Evolutionary conservation across 2,113 vertebrate genomes (phyloP).

Genomic region (Stictonetta naevosa): DNA sequence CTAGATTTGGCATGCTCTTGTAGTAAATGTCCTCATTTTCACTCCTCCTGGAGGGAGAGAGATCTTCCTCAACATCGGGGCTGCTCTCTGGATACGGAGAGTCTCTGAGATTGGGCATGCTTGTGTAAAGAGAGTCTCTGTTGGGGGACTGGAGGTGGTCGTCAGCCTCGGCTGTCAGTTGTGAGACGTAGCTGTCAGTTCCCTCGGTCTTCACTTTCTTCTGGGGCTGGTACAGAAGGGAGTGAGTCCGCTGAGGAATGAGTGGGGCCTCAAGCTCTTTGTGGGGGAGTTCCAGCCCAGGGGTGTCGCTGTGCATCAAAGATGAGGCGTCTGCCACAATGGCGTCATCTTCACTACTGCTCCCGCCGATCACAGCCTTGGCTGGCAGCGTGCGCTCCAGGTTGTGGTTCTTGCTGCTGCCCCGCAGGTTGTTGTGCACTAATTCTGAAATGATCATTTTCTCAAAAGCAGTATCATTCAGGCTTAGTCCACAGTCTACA

Average conservation of each 20-base stretch:
- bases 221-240: conserved; percentile 98
- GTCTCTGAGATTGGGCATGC: conserved; percentile 99
- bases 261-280: conserved; percentile 94
- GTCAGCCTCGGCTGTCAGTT: conserved; percentile 87
- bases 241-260: conserved; percentile 99
- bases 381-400: conserved; percentile 86
- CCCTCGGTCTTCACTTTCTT: conserved; percentile 92
- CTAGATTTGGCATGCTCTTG: conserved; percentile 99
- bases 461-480: conserved; percentile 98
- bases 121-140: conserved; percentile 98
- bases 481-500: conserved; percentile 96
- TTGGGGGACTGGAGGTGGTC: conserved; percentile 94
- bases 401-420: conserved; percentile 91
- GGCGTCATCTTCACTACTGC: conserved; percentile 91
- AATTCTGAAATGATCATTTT: conserved; percentile 99
- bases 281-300: conserved; percentile 90
- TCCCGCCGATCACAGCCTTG: conserved; percentile 86
- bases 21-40: conserved; percentile 98
- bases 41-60: conserved; percentile 92
- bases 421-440: conserved; percentile 98
- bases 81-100: conserved; percentile 93
- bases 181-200: conserved; percentile 87
- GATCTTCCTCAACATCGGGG: conserved; percentile 89
- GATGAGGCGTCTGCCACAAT: conserved; percentile 93
- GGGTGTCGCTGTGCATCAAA: conserved; percentile 88